Conservation (phyloP, 2,113 vertebrate genomes). For the Galbula dea region DNA sequence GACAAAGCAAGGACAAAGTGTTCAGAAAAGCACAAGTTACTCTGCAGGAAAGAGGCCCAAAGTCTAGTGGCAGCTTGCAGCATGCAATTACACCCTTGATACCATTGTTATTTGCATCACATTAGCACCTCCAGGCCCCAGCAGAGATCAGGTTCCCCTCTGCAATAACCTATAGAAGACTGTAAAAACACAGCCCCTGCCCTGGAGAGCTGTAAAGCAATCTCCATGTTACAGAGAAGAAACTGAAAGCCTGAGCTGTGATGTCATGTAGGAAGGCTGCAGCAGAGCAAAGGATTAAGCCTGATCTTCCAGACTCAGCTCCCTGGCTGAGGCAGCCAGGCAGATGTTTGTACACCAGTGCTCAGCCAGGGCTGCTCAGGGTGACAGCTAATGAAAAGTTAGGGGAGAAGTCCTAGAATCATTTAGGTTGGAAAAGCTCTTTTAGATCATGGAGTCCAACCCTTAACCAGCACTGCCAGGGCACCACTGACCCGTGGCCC, state of each 20-base stretch:
- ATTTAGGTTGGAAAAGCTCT: too few relatives aligned
- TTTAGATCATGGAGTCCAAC: too few relatives aligned
- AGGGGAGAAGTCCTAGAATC: neutral
- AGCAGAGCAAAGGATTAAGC: neutral
- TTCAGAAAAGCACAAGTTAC: neutral
- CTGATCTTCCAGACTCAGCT: neutral
- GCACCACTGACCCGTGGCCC: too few relatives aligned
- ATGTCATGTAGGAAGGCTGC: neutral
- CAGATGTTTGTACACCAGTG: neutral
- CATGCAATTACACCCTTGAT: neutral
- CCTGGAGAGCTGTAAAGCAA: neutral
- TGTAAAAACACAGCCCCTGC: neutral
- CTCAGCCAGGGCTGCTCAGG: neutral
- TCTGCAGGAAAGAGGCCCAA: neutral
- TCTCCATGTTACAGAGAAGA: neutral
- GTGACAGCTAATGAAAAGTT: rapidly evolving
- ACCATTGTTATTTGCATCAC: neutral
- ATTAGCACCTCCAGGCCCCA: neutral
- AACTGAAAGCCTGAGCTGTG: neutral
- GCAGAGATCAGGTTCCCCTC: neutral
- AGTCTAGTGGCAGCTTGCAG: neutral
- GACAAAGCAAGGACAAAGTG: neutral
- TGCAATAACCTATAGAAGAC: neutral
- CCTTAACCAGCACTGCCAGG: too few relatives aligned
- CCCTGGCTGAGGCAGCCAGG: neutral